These are phyloP conservation scores for Patagioenas fasciata DNA, from an alignment of 2,113 vertebrate species.

Conservation along the genomic window DNA sequence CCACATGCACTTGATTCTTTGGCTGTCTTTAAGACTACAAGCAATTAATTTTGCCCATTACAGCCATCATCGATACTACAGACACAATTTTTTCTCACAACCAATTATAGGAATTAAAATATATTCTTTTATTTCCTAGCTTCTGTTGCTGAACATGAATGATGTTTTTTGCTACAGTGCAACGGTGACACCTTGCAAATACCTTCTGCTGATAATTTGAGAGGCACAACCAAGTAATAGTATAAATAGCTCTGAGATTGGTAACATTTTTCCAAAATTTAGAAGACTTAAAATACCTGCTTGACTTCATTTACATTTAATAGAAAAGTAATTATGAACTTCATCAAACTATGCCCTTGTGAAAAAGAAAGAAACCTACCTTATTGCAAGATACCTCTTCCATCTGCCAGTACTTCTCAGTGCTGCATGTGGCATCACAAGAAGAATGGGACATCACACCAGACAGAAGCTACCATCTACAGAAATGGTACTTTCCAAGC, in stretches of 20 bases:
- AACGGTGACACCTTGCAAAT: background rate
- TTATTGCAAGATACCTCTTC: background rate
- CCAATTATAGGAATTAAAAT: background rate
- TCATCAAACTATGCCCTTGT: background rate
- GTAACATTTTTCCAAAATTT: background rate
- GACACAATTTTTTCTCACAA: background rate
- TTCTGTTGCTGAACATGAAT: background rate
- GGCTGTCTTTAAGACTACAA: background rate
- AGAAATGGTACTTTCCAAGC: background rate
- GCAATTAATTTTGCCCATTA: background rate
- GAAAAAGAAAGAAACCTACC: background rate
- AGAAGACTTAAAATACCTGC: background rate
- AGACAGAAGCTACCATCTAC: background rate
- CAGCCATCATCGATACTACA: background rate
- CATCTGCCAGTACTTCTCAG: background rate
- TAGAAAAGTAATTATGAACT: background rate
- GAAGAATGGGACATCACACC: background rate
- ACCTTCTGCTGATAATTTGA: background rate
- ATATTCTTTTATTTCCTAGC: background rate
- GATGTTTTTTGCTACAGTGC: background rate
- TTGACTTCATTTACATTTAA: background rate
- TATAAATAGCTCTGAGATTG: background rate
- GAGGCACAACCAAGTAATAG: background rate
- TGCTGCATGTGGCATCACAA: background rate
- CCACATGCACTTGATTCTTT: background rate